Base-by-base conservation (phyloP, 2,888 invertebrate genomes). In the Crioceris asparagi region DNA sequence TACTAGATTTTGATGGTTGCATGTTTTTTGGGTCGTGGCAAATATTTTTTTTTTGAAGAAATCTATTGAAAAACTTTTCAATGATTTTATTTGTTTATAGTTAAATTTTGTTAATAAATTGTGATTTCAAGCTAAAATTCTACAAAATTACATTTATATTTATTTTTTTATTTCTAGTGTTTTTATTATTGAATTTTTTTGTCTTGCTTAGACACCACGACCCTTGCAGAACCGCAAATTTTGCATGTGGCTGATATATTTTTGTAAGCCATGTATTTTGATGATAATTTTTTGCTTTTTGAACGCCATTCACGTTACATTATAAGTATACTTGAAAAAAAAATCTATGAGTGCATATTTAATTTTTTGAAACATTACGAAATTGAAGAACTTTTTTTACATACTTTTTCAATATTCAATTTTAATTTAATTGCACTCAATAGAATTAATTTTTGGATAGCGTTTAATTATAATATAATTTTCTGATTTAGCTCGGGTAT, bases 401-500 rank as follows among this genome's bases (percentile, higher is more conserved):
- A n/a, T n/a, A n/a, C n/a, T n/a, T n/a, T n/a, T n/a, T n/a, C n/a
- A n/a, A n/a, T n/a, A n/a, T n/a, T n/a, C n/a, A n/a, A n/a, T n/a
- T n/a, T n/a, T n/a, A n/a, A n/a, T n/a, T n/a, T n/a, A n/a, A n/a
- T n/a, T n/a, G n/a, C n/a, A n/a, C n/a, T n/a, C n/a, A n/a, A n/a
- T n/a, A n/a, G n/a, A 45, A 49, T 44, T 48, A 47, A 40, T 44
- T 50, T 49, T 46, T 44, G 32, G 35, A 35, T 27, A 15, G 27
- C 27, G 27, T 15, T 14, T 27, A 14, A 27, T 12, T 6, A 27
- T 27, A 27, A 15, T 14, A 27, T 11, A n/a, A 23, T 43, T 47
- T 50, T 50, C 41, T 41, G 43, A 33, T 53, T 45, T 77, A 91
- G 92, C 73, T 92, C 92, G 63, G 92, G 92, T 51, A 93, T 93